These are phyloP conservation scores for Augiades crinisus DNA, from an alignment of 2,888 invertebrate species.

Conservation along the genomic window DNA sequence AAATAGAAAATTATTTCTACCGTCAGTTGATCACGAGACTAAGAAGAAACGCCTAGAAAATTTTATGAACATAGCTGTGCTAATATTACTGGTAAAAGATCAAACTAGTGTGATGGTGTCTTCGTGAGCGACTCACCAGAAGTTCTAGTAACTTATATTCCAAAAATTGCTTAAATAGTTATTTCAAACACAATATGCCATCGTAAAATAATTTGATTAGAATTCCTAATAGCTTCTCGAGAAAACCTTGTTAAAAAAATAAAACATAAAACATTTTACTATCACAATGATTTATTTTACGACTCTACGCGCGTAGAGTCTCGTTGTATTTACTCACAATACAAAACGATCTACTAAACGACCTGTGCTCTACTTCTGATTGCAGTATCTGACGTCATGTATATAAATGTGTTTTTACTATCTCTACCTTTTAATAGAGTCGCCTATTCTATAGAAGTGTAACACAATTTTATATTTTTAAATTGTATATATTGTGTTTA, in stretches of 20 bases:
- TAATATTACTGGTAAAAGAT: too few relatives aligned
- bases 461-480: conserved; percentile 10
- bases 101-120: too few relatives aligned
- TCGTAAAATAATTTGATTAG: conserved; percentile 12
- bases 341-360: conserved; percentile 30
- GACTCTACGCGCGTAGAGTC: conserved; percentile 27
- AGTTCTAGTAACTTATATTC: too few relatives aligned
- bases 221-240: background rate
- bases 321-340: conserved; percentile 36
- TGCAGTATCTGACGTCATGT: conserved; percentile 35
- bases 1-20: too few relatives aligned
- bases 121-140: too few relatives aligned
- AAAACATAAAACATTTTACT: conserved; percentile 34
- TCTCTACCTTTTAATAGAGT: conserved; percentile 31
- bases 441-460: conserved; percentile 33
- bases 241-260: conserved; percentile 23
- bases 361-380: conserved; percentile 41
- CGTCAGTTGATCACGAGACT: too few relatives aligned
- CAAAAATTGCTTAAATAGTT: too few relatives aligned
- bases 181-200: conserved; percentile 13
- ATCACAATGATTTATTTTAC: conserved; percentile 40
- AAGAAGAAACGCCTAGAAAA: too few relatives aligned
- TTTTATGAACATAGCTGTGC: too few relatives aligned
- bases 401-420: conserved; percentile 41
- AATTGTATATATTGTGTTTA: background rate